Conservation (phyloP, 2,113 vertebrate species). For the Cyprichromis sp. region DNA sequence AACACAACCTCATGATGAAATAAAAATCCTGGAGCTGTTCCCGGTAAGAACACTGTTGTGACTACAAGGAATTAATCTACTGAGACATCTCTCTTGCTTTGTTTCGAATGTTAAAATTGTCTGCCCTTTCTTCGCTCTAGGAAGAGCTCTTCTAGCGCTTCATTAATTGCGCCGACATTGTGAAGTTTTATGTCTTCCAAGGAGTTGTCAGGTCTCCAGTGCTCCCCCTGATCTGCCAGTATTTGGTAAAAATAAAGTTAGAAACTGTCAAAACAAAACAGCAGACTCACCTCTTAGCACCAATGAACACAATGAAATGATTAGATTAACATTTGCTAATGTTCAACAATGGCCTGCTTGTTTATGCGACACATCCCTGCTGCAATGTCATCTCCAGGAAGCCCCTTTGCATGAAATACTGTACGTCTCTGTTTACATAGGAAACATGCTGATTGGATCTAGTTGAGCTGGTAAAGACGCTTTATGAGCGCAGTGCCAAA, state of each 20-base stretch:
- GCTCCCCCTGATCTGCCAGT: not conserved
- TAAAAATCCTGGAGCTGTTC: conserved; percentile 51
- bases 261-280: conserved; percentile 52
- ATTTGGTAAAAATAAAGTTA: conserved; percentile 32
- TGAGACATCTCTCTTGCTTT: conserved; percentile 44
- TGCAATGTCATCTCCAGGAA: conserved; percentile 26
- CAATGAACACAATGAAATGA: not conserved
- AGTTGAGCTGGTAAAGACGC: conserved; percentile 47
- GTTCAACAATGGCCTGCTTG: conserved; percentile 24
- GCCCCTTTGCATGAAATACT: conserved; percentile 28
- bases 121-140: conserved; percentile 26
- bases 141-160: conserved; percentile 27
- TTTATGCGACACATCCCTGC: conserved; percentile 13
- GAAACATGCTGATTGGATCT: conserved; percentile 58
- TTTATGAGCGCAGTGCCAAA: conserved; percentile 59
- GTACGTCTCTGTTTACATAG: conserved; percentile 57
- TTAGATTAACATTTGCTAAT: conserved; percentile 5
- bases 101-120: conserved; percentile 35
- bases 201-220: not conserved
- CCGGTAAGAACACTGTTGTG: conserved; percentile 37
- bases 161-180: conserved; percentile 36
- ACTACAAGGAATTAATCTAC: conserved; percentile 45
- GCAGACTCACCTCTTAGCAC: not conserved
- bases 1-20: conserved; percentile 31
- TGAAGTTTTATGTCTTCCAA: conserved; percentile 34